These are phyloP conservation scores for Ptychochromis oligacanthus DNA, from an alignment of 2,113 vertebrate genomes.

Conservation along the genomic window DNA sequence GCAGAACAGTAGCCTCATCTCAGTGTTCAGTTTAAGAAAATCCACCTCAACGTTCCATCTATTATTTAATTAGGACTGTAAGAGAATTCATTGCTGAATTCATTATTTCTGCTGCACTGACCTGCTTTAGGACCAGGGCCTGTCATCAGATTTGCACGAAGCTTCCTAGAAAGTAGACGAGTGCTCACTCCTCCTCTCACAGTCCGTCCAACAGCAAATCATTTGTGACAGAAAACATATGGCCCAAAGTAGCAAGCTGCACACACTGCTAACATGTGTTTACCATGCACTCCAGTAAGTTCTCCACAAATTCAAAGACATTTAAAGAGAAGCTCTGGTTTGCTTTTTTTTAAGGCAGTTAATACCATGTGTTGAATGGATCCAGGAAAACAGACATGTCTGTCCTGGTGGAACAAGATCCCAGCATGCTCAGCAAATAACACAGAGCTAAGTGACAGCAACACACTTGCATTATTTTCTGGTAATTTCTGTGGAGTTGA, in stretches of 20 bases:
- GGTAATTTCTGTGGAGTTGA: neutral
- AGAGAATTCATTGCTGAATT: constrained; percentile 14
- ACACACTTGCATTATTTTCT: neutral
- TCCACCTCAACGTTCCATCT: fast-evolving
- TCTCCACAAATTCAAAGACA: neutral
- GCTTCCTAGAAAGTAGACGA: neutral
- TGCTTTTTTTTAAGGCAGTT: neutral
- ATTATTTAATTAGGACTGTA: neutral
- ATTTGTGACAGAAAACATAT: neutral
- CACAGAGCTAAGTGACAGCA: constrained; percentile 2
- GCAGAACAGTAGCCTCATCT: neutral
- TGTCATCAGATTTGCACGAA: neutral
- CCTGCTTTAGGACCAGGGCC: neutral
- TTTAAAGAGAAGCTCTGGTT: neutral
- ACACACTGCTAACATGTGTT: neutral
- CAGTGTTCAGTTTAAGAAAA: neutral
- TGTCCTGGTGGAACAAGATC: constrained; percentile 38
- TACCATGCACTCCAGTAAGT: fast-evolving
- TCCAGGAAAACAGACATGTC: neutral
- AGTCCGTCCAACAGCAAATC: neutral
- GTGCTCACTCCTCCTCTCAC: neutral
- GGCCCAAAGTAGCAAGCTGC: neutral
- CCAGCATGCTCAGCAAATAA: constrained; percentile 48
- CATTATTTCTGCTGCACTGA: neutral
- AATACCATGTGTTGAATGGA: neutral